Percentiles rank a stretch among this genome's conserved stretches.
phyloP scores from a whole-genome alignment of 2,797 vertebrate species.

The Pseudocheirus occidentalis region DNA sequence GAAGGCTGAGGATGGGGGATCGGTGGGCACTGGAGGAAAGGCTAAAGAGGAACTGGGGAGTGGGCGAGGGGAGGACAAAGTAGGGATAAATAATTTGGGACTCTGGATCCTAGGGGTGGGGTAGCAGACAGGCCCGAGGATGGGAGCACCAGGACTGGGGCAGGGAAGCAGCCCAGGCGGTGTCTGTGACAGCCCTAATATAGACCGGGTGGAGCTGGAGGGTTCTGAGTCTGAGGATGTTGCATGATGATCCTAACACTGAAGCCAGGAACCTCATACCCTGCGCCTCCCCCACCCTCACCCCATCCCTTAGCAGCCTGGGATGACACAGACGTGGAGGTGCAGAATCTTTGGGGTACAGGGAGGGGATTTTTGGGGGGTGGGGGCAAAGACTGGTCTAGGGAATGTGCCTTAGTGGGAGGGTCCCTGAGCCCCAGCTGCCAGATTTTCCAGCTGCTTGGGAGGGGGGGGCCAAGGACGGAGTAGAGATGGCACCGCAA shows the following conservation, averaged over 20 bases:
- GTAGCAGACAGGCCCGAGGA: constrained; percentile 1
- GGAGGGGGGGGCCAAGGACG: constrained; percentile 15
- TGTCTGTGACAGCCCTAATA: constrained; percentile 38
- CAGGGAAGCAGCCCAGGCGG: background rate
- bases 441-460: constrained; percentile 54
- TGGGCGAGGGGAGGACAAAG: background rate
- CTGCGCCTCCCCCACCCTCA: background rate
- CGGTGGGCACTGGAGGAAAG: background rate
- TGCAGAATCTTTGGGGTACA: constrained; percentile 38
- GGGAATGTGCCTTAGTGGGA: constrained; percentile 41
- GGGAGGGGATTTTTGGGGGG: constrained; percentile 35
- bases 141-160: constrained; percentile 22
- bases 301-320: background rate
- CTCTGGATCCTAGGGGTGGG: constrained; percentile 24
- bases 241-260: background rate
- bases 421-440: constrained; percentile 55
- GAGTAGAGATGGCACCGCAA: background rate
- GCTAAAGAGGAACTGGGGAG: background rate
- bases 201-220: constrained; percentile 1
- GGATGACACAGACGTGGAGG: constrained; percentile 33
- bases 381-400: background rate
- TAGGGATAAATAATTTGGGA: constrained; percentile 28
- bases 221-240: background rate
- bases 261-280: background rate
- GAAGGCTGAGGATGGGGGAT: background rate